These are phyloP conservation scores for Heliconius sara DNA, from an alignment of 2,888 invertebrate species.

Conservation along the genomic window DNA sequence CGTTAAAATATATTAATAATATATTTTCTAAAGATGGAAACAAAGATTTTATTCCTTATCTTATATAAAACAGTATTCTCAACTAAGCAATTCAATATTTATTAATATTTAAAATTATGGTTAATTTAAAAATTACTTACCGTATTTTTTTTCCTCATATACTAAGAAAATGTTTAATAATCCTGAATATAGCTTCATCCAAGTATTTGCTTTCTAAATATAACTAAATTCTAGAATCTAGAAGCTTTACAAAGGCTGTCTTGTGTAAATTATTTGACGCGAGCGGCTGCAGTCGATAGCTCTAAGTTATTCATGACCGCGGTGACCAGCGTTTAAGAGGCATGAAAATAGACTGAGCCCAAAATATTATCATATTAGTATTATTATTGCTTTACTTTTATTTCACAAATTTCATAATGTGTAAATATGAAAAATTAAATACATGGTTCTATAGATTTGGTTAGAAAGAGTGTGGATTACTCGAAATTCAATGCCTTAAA, in stretches of 20 bases:
- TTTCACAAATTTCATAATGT: not conserved
- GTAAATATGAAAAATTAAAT: not conserved
- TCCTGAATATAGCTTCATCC: conserved; percentile 13
- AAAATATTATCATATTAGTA: conserved; percentile 39
- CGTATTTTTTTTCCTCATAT: no score
- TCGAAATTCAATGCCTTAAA: not conserved
- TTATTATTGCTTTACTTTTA: not conserved
- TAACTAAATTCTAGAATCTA: conserved; percentile 57
- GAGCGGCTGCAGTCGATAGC: conserved; percentile 76
- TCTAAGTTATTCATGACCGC: conserved; percentile 80
- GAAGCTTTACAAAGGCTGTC: conserved; percentile 57
- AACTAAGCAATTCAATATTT: no score
- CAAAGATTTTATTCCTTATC: not conserved
- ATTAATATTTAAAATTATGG: no score
- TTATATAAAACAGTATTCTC: no score
- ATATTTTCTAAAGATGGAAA: not conserved
- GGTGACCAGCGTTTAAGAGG: conserved; percentile 67
- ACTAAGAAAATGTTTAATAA: not conserved
- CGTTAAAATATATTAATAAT: not conserved
- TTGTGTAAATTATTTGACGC: conserved; percentile 77
- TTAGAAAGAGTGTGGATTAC: not conserved
- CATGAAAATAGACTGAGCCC: conserved; percentile 59
- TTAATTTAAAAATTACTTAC: no score
- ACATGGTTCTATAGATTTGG: not conserved
- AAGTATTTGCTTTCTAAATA: conserved; percentile 58